A percentile compares a stretch with the other conserved stretches of the same genome.
These are phyloP conservation scores for Ammodramus savannarum DNA, from an alignment of 2,113 vertebrate genomes.

Conservation along the genomic window DNA sequence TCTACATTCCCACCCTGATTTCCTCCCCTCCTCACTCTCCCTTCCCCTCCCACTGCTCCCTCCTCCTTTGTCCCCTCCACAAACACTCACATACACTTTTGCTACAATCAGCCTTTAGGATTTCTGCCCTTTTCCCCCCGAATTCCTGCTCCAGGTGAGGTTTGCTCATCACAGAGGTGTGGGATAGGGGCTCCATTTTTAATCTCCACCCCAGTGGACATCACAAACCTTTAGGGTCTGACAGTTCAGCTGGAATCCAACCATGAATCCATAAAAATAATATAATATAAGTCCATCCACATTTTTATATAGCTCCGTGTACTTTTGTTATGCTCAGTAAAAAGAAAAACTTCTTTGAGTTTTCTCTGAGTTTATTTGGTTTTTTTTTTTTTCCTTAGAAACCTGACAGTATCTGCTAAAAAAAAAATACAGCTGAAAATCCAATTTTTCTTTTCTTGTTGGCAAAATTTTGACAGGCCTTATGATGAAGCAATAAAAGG, in stretches of 20 bases:
- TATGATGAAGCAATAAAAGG: background rate
- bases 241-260: background rate
- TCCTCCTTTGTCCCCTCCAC: background rate
- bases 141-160: background rate
- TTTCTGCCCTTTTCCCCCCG: background rate
- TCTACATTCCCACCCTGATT: no score
- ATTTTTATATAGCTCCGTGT: background rate
- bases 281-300: background rate
- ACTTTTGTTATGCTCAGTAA: background rate
- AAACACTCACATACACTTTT: background rate
- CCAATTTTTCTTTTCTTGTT: background rate
- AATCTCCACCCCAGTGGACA: background rate
- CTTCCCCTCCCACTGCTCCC: background rate
- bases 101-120: background rate
- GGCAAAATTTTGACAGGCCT: background rate
- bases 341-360: background rate
- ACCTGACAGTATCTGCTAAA: background rate
- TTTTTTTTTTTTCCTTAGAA: background rate
- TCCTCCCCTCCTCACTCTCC: background rate
- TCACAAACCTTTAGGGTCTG: background rate
- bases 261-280: no score
- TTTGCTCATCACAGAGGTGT: background rate
- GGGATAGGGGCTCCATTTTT: background rate
- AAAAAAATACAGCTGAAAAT: background rate
- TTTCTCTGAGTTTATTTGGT: background rate